These are phyloP conservation scores for Cebidichthys violaceus DNA, from an alignment of 2,113 vertebrate species.

Conservation along the genomic window DNA sequence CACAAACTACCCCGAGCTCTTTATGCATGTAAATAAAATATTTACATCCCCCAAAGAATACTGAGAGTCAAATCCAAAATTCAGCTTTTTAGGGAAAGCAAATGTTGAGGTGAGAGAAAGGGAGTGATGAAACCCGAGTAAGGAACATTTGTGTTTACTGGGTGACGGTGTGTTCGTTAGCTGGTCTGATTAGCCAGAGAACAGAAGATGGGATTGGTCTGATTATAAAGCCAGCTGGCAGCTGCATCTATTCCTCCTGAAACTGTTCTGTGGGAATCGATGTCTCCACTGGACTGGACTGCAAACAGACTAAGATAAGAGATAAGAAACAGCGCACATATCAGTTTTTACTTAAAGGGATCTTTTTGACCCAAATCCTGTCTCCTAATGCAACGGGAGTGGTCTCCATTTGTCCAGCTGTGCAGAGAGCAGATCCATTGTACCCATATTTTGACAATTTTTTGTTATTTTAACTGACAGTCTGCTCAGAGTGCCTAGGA, in stretches of 20 bases:
- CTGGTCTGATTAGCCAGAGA: not conserved
- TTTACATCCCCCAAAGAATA: conserved; percentile 1
- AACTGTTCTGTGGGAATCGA: conserved; percentile 26
- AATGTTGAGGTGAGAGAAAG: not conserved
- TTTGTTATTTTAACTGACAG: not conserved
- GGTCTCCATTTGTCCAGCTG: not conserved
- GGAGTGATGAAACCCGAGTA: not conserved
- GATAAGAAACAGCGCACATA: conserved; percentile 15
- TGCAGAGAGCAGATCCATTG: conserved; percentile 10
- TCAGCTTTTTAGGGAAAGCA: not conserved
- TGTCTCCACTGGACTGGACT: conserved; percentile 5
- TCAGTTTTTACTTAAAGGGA: conserved; percentile 21
- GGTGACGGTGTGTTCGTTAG: conserved; percentile 3
- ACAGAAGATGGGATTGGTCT: conserved; percentile 18
- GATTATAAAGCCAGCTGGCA: conserved; percentile 51
- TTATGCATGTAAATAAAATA: conserved; percentile 24
- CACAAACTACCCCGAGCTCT: not conserved
- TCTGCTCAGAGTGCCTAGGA: conserved; percentile 1
- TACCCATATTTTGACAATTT: not conserved
- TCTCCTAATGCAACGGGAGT: not conserved
- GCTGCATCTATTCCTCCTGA: conserved; percentile 11
- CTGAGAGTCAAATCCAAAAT: not conserved
- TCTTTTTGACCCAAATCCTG: not conserved
- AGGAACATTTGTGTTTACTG: conserved; percentile 8
- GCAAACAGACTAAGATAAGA: conserved; percentile 5